Evolutionary conservation across 2,888 invertebrate species (phyloP), one percentile per base, ranked within the genome.

Genomic region (Bembecia ichneumoniformis): DNA sequence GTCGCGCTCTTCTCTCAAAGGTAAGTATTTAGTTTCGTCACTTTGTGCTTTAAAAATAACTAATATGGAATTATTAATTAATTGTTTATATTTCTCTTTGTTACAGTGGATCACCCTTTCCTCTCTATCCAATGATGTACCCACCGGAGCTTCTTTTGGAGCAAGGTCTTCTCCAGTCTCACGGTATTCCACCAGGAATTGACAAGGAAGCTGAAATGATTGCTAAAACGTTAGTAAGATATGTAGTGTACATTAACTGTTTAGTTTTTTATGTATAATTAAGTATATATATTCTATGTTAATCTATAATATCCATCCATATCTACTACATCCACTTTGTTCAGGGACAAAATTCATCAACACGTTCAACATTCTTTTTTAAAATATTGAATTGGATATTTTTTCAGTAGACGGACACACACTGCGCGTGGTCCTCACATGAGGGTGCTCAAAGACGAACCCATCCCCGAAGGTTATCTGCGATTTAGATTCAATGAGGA

Each of bases 401-500:
- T 50, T 55, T 55, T 45, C 64, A 83, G 82, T 58, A 71, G 86
- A 53, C 76, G 83, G 51, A 79, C 77, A 1, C 79, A 78, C 50
- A 64, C 75, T 5, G 62, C 79, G 0, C 62, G 88, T 28, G 84
- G 84, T 0, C 87, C 88, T 0, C 82, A 88, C 56, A 93, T 94
- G 92, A 84, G 93, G 20, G 92, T 95, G 63, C 81, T 95, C 56
- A 95, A 96, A 66, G 96, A 96, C 63, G 96, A 96, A 66, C 95
- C 96, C 0, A 95, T 96, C 10, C 96, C 96, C 3, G 93, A 93
- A 50, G 96, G 96, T 0, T 97, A 96, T 71, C 87, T 96, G 1
- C 89, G 96, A 56, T 97, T 95, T 78, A 89, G 95, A 61, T 96
- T 96, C 79, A 96, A 96, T 65, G 96, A 96, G 71, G 96, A 97